These are phyloP conservation scores for Tretioscincus oriximinensis DNA, from an alignment of 2,113 vertebrate species.

Conservation along the genomic window DNA sequence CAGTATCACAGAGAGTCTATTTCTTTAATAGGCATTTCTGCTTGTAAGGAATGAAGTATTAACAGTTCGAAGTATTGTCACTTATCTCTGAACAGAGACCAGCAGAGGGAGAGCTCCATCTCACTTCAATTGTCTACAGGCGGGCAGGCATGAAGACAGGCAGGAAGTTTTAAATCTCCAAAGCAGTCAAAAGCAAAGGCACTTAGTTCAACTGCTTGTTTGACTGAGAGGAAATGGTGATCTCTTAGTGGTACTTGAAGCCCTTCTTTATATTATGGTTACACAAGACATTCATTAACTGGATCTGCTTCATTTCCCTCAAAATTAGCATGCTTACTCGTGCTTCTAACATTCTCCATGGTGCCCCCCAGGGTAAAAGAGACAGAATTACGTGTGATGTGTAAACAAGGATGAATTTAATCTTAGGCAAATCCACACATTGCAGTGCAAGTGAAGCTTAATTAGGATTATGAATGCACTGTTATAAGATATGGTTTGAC, in stretches of 20 bases:
- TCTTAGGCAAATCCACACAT: constrained; percentile 65
- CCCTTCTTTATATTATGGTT: constrained; percentile 46
- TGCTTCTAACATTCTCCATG: constrained; percentile 55
- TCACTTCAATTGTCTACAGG: background rate
- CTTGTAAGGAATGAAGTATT: background rate
- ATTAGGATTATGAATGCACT: constrained; percentile 58
- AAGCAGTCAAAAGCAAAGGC: constrained; percentile 38
- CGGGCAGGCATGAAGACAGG: background rate
- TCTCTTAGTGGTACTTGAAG: constrained; percentile 48
- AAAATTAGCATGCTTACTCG: constrained; percentile 68
- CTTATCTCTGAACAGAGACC: constrained; percentile 1
- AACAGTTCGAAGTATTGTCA: constrained; percentile 1
- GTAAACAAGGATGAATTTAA: constrained; percentile 70
- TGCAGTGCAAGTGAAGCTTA: constrained; percentile 56
- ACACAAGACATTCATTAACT: constrained; percentile 50
- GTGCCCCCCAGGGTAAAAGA: constrained; percentile 47
- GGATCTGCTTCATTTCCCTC: constrained; percentile 41
- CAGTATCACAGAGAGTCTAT: too few relatives aligned
- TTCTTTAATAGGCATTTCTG: background rate
- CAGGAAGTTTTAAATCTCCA: constrained; percentile 43
- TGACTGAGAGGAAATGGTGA: constrained; percentile 44
- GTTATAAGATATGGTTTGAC: constrained; percentile 54
- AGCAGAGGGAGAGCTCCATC: accelerated
- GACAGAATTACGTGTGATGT: constrained; percentile 63
- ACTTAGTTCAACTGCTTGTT: constrained; percentile 37